phyloP scores from a whole-genome alignment of 2,888 invertebrate genomes.

The Watsonalla binaria region DNA sequence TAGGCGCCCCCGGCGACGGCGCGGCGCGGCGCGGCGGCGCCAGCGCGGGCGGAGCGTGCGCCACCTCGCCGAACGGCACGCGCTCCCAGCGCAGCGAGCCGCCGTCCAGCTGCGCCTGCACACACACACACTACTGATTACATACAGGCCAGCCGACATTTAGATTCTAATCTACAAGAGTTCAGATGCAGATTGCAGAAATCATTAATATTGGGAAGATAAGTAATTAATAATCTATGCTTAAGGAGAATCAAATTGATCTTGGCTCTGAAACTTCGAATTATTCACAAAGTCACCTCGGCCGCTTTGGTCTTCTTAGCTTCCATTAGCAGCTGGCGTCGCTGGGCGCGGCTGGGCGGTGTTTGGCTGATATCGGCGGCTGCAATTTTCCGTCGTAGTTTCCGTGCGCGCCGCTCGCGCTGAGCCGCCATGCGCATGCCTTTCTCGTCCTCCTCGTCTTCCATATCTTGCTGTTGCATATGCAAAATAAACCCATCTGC shows the following conservation, averaged over 20 bases:
- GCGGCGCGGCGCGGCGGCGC: conserved; percentile 27
- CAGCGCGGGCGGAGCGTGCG: conserved; percentile 84
- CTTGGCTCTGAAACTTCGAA: no score
- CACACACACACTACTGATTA: not conserved
- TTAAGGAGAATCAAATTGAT: no score
- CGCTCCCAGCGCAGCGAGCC: conserved; percentile 79
- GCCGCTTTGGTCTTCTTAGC: conserved; percentile 25
- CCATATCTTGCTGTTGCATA: conserved; percentile 42
- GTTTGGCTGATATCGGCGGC: conserved; percentile 12
- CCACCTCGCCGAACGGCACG: conserved; percentile 86
- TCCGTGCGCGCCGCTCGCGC: conserved; percentile 45
- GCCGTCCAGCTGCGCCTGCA: conserved; percentile 20
- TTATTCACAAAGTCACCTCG: conserved; percentile 28
- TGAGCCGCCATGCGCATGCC: conserved; percentile 51
- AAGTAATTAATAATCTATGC: no score
- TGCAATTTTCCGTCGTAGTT: conserved; percentile 10
- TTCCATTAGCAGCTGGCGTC: not conserved
- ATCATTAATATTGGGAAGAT: no score
- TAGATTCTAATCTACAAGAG: no score
- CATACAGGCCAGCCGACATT: not conserved
- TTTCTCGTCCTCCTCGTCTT: conserved; percentile 41
- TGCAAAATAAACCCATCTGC: not conserved
- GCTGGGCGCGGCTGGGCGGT: conserved; percentile 5
- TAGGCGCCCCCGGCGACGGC: conserved; percentile 8
- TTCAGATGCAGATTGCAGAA: no score